Evolutionary conservation across 2,888 invertebrate genomes (phyloP), one percentile per base, ranked within the genome.

Genomic region (Loripinus fragilis): DNA sequence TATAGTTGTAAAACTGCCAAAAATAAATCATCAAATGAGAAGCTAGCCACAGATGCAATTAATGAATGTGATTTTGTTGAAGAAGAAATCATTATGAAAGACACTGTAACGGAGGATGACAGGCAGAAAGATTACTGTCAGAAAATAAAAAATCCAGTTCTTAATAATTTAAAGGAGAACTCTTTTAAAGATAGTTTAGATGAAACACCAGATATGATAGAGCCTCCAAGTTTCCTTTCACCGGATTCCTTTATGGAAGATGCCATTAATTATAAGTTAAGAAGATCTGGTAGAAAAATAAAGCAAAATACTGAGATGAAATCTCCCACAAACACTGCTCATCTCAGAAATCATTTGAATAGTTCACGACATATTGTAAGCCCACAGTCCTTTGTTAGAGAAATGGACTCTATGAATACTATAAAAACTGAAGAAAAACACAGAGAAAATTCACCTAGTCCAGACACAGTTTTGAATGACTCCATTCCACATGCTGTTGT

Each of bases 361-460:
- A 75, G 70, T 55, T 52, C 66, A n/a, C 64, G 75, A 68, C 25
- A 45, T 23, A 66, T 74, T 33, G 81, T 89, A 23, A 90, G 87
- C 70, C 88, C 88, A 2, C 88, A 88, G 33, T 81, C 88, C n/a
- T 89, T 89, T 71, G 42, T 89, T 50, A 85, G 86, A 73, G 88
- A 90, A 42, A 71, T 87, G 72, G 81, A 72, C 28, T 74, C 67
- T 25, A 76, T 80, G 30, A 52, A 50, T 15, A 28, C 15, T 5
- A 12, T 50, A 17, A 20, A 5, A 10, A 25, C 23, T 7, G 68
- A 66, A 41, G 35, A 67, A 10, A 17, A 28, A 23, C 42, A 45
- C 20, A 25, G 42, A n/a, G 28, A 65, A 15, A 67, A 71, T n/a
- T 60, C 73, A 23, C 78, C 73, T 20, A 78, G 82, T 74, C 79